These are phyloP conservation scores for Orchesellides sinensis DNA, from an alignment of 2,888 invertebrate species.

Conservation along the genomic window DNA sequence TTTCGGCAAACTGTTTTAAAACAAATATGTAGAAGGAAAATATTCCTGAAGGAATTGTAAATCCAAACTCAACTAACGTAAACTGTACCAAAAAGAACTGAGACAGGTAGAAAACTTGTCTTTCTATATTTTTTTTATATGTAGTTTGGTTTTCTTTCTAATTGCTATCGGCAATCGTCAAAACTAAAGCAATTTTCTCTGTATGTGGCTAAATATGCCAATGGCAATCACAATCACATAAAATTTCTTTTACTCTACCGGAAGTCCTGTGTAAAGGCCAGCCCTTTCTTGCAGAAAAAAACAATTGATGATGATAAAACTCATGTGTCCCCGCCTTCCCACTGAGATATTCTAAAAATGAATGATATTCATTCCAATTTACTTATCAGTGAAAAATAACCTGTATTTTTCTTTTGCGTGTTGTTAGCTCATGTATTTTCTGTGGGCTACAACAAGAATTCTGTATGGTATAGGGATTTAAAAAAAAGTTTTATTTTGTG, in stretches of 20 bases:
- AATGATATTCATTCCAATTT: constrained; percentile 39
- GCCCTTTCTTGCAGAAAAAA: constrained; percentile 25
- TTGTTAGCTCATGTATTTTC: constrained; percentile 35
- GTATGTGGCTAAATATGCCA: not conserved
- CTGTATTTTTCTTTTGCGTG: constrained; percentile 60
- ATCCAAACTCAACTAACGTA: too few relatives aligned
- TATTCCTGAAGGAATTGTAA: too few relatives aligned
- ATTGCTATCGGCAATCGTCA: constrained; percentile 39
- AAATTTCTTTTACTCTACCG: constrained; percentile 29
- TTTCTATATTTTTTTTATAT: not conserved
- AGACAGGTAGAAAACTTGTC: not conserved
- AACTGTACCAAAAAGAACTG: too few relatives aligned
- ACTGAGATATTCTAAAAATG: constrained; percentile 8
- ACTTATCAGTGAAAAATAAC: constrained; percentile 31
- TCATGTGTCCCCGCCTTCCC: constrained; percentile 21
- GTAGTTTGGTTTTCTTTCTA: not conserved
- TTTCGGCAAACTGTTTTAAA: too few relatives aligned
- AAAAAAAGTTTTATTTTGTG: not conserved
- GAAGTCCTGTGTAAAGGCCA: constrained; percentile 40
- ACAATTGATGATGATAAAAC: constrained; percentile 41
- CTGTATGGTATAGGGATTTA: not conserved
- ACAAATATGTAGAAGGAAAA: too few relatives aligned
- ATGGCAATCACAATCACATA: not conserved
- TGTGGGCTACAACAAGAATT: not conserved
- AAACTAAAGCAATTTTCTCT: constrained; percentile 39